Conservation (phyloP, 2,113 vertebrate genomes). For the Megalops atlanticus region DNA sequence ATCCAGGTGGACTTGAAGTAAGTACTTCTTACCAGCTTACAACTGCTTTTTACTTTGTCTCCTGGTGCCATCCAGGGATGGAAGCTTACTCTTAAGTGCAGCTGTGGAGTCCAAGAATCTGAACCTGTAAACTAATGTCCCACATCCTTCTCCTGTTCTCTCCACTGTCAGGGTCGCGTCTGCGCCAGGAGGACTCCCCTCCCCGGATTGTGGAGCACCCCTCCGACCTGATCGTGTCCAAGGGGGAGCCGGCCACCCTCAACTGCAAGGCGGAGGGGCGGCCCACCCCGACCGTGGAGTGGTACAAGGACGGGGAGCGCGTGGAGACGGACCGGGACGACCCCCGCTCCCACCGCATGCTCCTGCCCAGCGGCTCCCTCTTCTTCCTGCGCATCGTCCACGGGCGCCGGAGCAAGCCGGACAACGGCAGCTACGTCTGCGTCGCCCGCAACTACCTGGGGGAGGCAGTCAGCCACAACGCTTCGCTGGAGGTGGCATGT, state of each 20-base stretch:
- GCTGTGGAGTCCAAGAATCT: no score
- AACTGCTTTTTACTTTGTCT: no score
- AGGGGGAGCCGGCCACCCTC: slow-evolving; percentile 94
- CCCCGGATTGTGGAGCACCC: slow-evolving; percentile 95
- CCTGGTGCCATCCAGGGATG: no score
- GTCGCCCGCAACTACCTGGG: slow-evolving; percentile 98
- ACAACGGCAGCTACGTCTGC: slow-evolving; percentile 93
- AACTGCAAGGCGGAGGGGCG: slow-evolving; percentile 96
- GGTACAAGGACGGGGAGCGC: slow-evolving; percentile 95
- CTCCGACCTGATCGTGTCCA: slow-evolving; percentile 95
- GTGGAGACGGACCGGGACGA: slow-evolving; percentile 96
- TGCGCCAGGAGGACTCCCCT: slow-evolving; percentile 95
- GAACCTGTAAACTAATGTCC: not conserved
- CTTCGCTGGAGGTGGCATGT: slow-evolving; percentile 98
- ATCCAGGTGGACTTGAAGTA: no score
- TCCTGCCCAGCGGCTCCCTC: slow-evolving; percentile 92
- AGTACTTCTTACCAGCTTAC: no score
- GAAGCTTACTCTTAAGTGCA: no score
- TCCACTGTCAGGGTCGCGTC: slow-evolving; percentile 83
- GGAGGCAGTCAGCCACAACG: slow-evolving; percentile 95
- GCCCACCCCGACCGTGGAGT: slow-evolving; percentile 91
- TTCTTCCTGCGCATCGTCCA: slow-evolving; percentile 98
- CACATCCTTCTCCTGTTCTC: not conserved
- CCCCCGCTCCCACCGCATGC: slow-evolving; percentile 93
- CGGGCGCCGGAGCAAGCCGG: slow-evolving; percentile 90